Conservation (phyloP, 2,113 vertebrate genomes). For the Albula glossodonta region DNA sequence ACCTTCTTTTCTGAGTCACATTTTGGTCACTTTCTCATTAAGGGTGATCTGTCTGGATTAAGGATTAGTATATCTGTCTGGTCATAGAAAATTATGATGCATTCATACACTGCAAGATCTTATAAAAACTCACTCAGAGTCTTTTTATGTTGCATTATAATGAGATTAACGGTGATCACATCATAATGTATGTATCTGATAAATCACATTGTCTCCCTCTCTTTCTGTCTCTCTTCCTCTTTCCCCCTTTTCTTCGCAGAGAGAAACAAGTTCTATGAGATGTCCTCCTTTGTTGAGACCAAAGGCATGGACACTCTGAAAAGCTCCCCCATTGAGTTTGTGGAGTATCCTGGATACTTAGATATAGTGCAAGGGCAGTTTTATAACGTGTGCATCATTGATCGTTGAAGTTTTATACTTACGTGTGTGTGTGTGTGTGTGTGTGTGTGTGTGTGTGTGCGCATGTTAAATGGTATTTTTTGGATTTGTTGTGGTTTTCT, state of each 20-base stretch:
- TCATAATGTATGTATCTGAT: neutral
- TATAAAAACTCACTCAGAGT: neutral
- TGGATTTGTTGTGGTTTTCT: neutral
- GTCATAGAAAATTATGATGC: neutral
- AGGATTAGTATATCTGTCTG: neutral
- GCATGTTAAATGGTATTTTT: neutral
- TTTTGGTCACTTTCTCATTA: neutral
- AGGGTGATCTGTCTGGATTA: neutral
- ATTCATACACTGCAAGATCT: neutral
- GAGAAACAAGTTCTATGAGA: slow-evolving; percentile 83
- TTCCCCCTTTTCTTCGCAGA: slow-evolving; percentile 56
- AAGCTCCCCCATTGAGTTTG: slow-evolving; percentile 80
- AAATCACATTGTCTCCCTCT: neutral
- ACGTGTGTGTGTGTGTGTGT: neutral
- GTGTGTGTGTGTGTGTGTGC: neutral
- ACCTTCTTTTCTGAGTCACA: neutral
- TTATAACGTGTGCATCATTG: neutral
- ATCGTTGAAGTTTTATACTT: neutral
- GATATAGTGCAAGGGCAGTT: neutral
- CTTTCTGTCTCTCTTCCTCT: neutral
- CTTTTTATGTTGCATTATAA: neutral
- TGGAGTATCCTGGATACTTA: slow-evolving; percentile 80
- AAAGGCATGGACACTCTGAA: slow-evolving; percentile 87
- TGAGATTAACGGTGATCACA: neutral
- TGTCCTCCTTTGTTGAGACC: slow-evolving; percentile 92